Percentiles rank a stretch among this genome's conserved stretches.
phyloP scores from a whole-genome alignment of 1,140 invertebrate species.

The Campodea augens region DNA sequence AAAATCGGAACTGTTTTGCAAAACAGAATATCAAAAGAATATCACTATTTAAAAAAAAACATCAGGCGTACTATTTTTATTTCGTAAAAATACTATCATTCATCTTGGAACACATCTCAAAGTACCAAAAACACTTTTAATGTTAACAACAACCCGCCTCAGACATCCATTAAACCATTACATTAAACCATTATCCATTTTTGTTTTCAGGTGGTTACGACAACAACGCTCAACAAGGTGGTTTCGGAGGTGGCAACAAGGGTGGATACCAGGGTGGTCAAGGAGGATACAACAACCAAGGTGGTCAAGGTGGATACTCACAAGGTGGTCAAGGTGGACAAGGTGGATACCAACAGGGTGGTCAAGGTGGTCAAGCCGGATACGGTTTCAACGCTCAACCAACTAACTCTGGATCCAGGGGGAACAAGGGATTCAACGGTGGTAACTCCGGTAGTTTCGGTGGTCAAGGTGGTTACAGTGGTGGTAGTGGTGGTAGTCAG shows the following conservation, averaged over 20 bases:
- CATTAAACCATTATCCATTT: too few relatives aligned
- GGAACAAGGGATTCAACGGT: background rate
- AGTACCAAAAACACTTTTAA: too few relatives aligned
- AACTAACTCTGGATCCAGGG: background rate
- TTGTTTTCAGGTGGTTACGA: too few relatives aligned
- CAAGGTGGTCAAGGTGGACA: background rate
- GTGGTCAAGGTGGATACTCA: background rate
- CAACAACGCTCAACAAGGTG: too few relatives aligned
- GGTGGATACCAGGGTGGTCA: background rate
- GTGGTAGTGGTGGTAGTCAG: conserved; percentile 14
- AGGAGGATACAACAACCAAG: background rate
- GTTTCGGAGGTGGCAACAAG: background rate
- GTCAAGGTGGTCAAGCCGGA: background rate
- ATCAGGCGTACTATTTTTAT: too few relatives aligned
- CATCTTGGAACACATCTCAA: too few relatives aligned
- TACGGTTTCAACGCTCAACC: background rate
- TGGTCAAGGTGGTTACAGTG: conserved; percentile 4
- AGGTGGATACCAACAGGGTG: background rate
- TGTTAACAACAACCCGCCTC: too few relatives aligned
- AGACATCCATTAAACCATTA: too few relatives aligned
- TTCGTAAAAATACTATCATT: too few relatives aligned
- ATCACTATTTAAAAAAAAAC: too few relatives aligned
- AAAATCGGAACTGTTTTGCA: too few relatives aligned
- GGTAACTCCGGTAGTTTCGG: background rate
- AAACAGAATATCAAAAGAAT: too few relatives aligned